Evolutionary conservation across 2,888 invertebrate species (phyloP).

Genomic region (Oxyscelio sp.): DNA sequence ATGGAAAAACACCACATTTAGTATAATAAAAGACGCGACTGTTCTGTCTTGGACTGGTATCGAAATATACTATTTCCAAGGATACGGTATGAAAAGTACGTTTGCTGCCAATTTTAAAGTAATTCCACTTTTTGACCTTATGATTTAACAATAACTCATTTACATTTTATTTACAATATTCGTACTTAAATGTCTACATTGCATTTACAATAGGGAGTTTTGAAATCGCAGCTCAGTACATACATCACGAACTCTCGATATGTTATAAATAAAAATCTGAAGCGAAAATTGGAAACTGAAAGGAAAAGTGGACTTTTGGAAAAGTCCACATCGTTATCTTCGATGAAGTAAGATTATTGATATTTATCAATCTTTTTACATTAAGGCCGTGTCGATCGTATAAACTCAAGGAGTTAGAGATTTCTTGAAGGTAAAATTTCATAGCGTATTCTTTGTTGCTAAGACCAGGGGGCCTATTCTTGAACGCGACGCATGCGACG

Average conservation of each 20-base stretch:
- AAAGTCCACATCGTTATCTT: conserved; percentile 3
- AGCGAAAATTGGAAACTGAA: conserved; percentile 15
- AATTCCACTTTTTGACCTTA: not conserved
- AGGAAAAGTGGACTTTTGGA: not conserved
- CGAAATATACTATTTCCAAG: no score
- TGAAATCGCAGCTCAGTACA: conserved; percentile 24
- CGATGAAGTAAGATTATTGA: conserved; percentile 7
- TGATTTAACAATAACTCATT: not conserved
- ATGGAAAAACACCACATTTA: no score
- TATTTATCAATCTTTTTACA: not conserved
- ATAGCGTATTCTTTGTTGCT: no score
- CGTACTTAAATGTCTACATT: not conserved
- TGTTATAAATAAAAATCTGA: conserved; percentile 7
- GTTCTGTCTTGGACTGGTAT: no score
- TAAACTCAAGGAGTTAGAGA: not conserved
- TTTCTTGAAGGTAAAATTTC: not conserved
- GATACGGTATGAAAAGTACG: no score
- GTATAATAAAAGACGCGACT: no score
- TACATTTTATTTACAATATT: not conserved
- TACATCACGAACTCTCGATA: conserved; percentile 16
- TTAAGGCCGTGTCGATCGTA: not conserved
- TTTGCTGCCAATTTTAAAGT: not conserved
- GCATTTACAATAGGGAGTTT: conserved; percentile 7
- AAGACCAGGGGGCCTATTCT: no score
- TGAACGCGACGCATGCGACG: no score